These are phyloP conservation scores for Eilema griseolum DNA, from an alignment of 2,888 invertebrate species.

Conservation along the genomic window DNA sequence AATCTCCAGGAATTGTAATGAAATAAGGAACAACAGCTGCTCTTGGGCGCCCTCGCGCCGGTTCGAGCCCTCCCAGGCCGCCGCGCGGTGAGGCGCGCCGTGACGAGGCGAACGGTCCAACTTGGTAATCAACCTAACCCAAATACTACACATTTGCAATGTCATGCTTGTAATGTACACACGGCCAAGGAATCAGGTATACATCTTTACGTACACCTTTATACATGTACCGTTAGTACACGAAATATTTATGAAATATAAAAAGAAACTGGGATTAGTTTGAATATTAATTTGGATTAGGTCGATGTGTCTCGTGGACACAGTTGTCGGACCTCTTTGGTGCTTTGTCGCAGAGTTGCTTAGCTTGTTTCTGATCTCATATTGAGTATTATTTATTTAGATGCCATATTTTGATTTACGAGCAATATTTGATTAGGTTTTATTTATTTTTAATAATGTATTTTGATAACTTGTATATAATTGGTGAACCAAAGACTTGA, in stretches of 20 bases:
- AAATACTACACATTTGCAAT: conserved; percentile 2
- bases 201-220: too few species aligned
- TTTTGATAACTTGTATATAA: conserved; percentile 77
- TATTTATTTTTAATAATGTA: conserved; percentile 72
- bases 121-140: not conserved
- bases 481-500: conserved; percentile 81
- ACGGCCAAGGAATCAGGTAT: not conserved
- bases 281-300: conserved; percentile 6
- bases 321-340: conserved; percentile 64
- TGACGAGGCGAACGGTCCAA: not conserved
- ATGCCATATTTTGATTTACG: conserved; percentile 82
- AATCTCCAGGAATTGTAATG: not conserved
- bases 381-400: conserved; percentile 86
- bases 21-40: conserved; percentile 1
- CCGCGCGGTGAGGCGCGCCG: not conserved
- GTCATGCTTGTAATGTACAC: not conserved
- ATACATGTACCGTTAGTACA: not conserved
- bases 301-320: conserved; percentile 23
- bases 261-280: not conserved
- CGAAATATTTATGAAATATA: not conserved
- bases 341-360: conserved; percentile 74
- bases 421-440: conserved; percentile 74
- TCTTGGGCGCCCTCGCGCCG: not conserved
- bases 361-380: conserved; percentile 85
- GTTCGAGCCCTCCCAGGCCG: not conserved